Evolutionary conservation across 1,140 invertebrate species (phyloP), one percentile per base, ranked within the genome.

Genomic region (Pentalonia nigronervosa): DNA sequence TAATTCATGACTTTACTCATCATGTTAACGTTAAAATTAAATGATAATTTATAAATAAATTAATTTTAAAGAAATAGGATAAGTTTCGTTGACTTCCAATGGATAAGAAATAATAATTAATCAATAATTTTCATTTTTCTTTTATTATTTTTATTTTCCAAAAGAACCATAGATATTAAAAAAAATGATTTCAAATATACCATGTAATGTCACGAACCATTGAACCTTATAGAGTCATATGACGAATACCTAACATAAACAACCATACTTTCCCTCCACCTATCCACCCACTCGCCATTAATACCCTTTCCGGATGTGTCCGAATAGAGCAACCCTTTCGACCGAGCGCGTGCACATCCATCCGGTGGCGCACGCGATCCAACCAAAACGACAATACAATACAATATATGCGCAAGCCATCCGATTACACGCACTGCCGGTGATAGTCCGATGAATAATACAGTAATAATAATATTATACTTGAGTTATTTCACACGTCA

Each of bases 401-500:
- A 90, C 53, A 67, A 41, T 53, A 48, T 88, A 91, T 45, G 45
- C 47, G 45, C 30, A 76, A 91, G 47, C 67, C 47, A 30, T 6
- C 48, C 91, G 91, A 93, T 93, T 93, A 93, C 91, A 93, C 91
- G 91, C 91, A 93, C 91, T 86, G 48, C 36, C 48, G 91, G 34
- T 45, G 81, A 84, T 56, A 50, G 45, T 50, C 34, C 34, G 48
- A 81, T 56, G 91, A 81, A 93, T 84, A 86, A n/a, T 34, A 56
- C 34, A 86, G 34, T 56, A 83, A 81, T 83, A 83, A 81, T 83
- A 92, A 92, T 92, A 81, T 81, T 83, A 67, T 25, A 92, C 45
- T 83, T 21, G 20, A 86, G 48, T 93, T 50, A 93, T 93, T 93
- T 93, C 81, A 93, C 81, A 93, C 91, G 34, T 56, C 91, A 83